Percentiles rank a stretch among this genome's conserved stretches.
Evolutionary conservation across 2,113 vertebrate species (phyloP).

Genomic region (Clarias magur): DNA sequence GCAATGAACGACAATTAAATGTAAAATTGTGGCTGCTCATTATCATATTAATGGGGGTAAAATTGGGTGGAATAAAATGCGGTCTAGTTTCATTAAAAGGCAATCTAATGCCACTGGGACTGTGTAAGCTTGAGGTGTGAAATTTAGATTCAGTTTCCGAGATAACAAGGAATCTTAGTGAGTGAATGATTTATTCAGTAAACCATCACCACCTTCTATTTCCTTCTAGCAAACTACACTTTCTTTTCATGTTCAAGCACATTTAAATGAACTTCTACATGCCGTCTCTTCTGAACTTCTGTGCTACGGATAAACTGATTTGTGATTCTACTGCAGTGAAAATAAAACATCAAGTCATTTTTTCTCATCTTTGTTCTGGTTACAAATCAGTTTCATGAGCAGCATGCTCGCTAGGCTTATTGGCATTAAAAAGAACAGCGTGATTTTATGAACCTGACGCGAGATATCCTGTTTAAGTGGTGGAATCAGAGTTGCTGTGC

Average conservation of each 20-base stretch:
- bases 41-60: not conserved
- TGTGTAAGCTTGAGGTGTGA: not conserved
- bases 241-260: not conserved
- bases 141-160: not conserved
- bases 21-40: not conserved
- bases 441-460: not conserved
- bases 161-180: not conserved
- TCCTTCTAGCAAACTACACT: not conserved
- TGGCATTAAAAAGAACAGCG: not conserved
- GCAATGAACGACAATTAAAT: conserved; percentile 1
- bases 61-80: conserved; percentile 1
- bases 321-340: not conserved
- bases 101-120: not conserved
- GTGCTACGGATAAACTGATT: not conserved
- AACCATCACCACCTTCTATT: not conserved
- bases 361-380: not conserved
- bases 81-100: not conserved
- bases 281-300: not conserved
- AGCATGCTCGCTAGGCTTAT: not conserved
- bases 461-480: not conserved
- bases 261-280: not conserved
- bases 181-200: conserved; percentile 25
- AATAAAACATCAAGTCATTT: not conserved
- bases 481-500: not conserved
- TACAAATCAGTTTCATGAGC: not conserved